These are phyloP conservation scores for Pangasianodon hypophthalmus DNA, from an alignment of 2,113 vertebrate genomes.

Conservation along the genomic window DNA sequence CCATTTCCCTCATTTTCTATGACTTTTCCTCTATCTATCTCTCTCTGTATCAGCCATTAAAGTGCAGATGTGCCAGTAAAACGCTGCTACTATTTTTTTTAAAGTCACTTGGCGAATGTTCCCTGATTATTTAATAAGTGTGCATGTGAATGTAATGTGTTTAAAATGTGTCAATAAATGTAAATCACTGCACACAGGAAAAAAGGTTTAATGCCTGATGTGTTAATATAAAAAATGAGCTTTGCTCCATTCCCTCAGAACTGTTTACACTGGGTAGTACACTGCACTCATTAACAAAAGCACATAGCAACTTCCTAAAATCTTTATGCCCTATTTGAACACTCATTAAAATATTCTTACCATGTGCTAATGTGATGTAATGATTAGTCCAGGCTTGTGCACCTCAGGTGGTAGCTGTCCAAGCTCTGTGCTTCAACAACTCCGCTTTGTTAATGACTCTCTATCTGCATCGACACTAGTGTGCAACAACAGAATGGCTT, in stretches of 20 bases:
- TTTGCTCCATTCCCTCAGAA: neutral
- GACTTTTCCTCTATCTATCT: slow-evolving; percentile 8
- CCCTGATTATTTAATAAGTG: neutral
- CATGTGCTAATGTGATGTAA: neutral
- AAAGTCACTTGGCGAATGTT: neutral
- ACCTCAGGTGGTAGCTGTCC: neutral
- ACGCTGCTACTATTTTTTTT: neutral
- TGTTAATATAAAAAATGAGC: neutral
- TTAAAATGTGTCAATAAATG: neutral
- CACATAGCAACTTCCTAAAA: neutral
- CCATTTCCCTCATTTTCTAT: slow-evolving; percentile 24
- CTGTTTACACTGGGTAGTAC: neutral
- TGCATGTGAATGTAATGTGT: neutral
- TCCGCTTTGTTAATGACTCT: neutral
- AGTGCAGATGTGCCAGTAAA: slow-evolving; percentile 32
- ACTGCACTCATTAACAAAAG: neutral
- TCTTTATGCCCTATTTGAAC: neutral
- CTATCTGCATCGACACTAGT: neutral
- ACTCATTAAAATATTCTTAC: neutral
- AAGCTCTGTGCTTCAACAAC: neutral
- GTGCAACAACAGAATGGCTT: neutral
- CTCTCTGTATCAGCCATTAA: slow-evolving; percentile 20
- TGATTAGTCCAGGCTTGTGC: neutral
- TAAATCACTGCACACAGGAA: neutral
- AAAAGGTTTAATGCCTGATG: neutral